Conservation (phyloP, 2,797 vertebrate species). For the Molothrus aeneus region DNA sequence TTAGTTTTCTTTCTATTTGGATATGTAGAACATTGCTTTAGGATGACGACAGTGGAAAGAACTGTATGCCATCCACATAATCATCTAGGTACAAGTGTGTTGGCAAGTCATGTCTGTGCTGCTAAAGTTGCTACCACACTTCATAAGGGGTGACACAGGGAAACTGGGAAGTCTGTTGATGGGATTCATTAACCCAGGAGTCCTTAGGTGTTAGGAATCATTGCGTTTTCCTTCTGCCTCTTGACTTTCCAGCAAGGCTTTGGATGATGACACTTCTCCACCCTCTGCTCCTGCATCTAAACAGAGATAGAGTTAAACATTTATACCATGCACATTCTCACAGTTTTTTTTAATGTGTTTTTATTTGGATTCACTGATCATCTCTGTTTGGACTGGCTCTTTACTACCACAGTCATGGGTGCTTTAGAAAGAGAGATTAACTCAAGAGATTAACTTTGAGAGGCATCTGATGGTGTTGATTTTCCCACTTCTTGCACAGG, state of each 20-base stretch:
- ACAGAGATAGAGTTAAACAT: not conserved
- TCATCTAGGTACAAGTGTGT: conserved; percentile 25
- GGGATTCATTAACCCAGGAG: conserved; percentile 8
- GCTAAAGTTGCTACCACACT: conserved; percentile 44
- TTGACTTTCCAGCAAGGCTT: conserved; percentile 60
- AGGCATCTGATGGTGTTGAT: not conserved
- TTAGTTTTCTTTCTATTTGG: conserved; percentile 22
- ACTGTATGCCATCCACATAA: not conserved
- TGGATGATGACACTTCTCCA: conserved; percentile 71
- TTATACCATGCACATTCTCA: not conserved
- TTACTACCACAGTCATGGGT: not conserved
- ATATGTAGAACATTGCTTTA: conserved; percentile 37
- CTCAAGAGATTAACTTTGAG: not conserved
- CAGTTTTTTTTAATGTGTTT: not conserved
- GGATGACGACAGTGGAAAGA: conserved; percentile 22
- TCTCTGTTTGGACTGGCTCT: not conserved
- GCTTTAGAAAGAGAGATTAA: not conserved
- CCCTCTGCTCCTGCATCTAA: conserved; percentile 74
- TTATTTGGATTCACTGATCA: not conserved
- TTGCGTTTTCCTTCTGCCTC: conserved; percentile 65
- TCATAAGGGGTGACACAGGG: conserved; percentile 24
- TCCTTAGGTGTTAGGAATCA: conserved; percentile 50
- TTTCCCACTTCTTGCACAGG: not conserved
- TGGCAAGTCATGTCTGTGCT: conserved; percentile 42
- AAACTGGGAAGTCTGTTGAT: conserved; percentile 22